Evolutionary conservation across 2,888 invertebrate genomes (phyloP).

Genomic region (Perizoma affinitatum): DNA sequence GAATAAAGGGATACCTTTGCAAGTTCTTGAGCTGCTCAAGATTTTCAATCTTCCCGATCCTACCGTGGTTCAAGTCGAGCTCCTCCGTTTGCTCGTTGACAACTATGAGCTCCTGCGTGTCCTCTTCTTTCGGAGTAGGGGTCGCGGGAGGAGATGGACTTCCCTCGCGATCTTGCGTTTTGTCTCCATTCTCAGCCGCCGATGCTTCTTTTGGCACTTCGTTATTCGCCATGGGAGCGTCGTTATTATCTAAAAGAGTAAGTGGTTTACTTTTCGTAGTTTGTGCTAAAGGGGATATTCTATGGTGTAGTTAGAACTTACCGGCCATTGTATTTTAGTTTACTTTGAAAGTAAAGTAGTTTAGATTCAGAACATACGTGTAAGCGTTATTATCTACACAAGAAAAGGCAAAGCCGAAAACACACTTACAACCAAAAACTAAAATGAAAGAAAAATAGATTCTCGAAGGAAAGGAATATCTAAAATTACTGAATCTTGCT

Average conservation of each 20-base stretch:
- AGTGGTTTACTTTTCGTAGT: constrained; percentile 9
- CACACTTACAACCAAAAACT: no score
- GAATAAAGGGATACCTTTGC: constrained; percentile 78
- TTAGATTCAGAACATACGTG: no score
- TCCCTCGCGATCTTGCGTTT: constrained; percentile 38
- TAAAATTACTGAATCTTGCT: no score
- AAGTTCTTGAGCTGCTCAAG: constrained; percentile 90
- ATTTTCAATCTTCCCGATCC: constrained; percentile 93
- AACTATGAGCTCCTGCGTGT: constrained; percentile 85
- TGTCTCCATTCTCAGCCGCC: constrained; percentile 24
- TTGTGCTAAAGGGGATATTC: neutral
- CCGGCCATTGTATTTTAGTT: no score
- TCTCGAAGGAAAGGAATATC: no score
- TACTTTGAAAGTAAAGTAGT: no score
- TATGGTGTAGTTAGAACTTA: no score
- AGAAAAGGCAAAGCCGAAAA: no score
- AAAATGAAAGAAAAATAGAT: no score
- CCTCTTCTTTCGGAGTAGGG: constrained; percentile 61
- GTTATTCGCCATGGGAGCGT: constrained; percentile 47
- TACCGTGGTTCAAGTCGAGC: constrained; percentile 95
- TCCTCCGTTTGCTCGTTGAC: constrained; percentile 87
- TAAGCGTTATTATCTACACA: no score
- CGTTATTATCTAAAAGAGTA: constrained; percentile 51
- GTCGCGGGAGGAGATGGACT: constrained; percentile 60
- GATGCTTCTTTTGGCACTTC: constrained; percentile 36